Evolutionary conservation across 2,797 vertebrate genomes (phyloP).

Genomic region (Salarias fasciatus): DNA sequence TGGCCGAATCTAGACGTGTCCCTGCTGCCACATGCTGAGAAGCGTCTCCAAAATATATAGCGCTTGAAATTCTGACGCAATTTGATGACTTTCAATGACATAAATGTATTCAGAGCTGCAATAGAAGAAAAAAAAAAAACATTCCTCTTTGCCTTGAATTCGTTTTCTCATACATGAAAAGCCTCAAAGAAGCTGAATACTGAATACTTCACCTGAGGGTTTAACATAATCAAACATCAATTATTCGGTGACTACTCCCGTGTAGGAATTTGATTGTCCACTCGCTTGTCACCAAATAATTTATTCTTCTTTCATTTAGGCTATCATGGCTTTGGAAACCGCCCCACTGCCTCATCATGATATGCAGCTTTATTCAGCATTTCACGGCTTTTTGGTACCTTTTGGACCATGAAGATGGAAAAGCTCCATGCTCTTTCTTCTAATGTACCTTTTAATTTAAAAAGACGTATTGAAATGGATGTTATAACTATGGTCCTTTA

Average conservation of each 20-base stretch:
- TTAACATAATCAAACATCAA: slow-evolving; percentile 61
- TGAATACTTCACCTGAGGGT: slow-evolving; percentile 56
- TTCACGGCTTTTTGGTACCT: slow-evolving; percentile 57
- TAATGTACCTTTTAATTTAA: slow-evolving; percentile 14
- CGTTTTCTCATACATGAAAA: slow-evolving; percentile 53
- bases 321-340: slow-evolving; percentile 55
- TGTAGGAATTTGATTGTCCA: slow-evolving; percentile 47
- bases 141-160: slow-evolving; percentile 49
- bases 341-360: slow-evolving; percentile 46
- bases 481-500: slow-evolving; percentile 16
- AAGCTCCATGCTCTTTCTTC: slow-evolving; percentile 29
- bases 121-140: slow-evolving; percentile 64
- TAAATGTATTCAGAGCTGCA: slow-evolving; percentile 86
- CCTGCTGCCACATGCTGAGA: slow-evolving; percentile 38
- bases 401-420: slow-evolving; percentile 40
- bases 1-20: slow-evolving; percentile 62
- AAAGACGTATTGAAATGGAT: slow-evolving; percentile 27
- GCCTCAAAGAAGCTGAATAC: slow-evolving; percentile 43
- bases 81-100: slow-evolving; percentile 72
- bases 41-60: slow-evolving; percentile 44
- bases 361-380: slow-evolving; percentile 66
- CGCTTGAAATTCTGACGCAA: slow-evolving; percentile 53
- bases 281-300: slow-evolving; percentile 64
- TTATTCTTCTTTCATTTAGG: slow-evolving; percentile 43
- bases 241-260: slow-evolving; percentile 66